Base-by-base conservation (phyloP, 2,797 vertebrate genomes). In the Catamblyrhynchus diadema region DNA sequence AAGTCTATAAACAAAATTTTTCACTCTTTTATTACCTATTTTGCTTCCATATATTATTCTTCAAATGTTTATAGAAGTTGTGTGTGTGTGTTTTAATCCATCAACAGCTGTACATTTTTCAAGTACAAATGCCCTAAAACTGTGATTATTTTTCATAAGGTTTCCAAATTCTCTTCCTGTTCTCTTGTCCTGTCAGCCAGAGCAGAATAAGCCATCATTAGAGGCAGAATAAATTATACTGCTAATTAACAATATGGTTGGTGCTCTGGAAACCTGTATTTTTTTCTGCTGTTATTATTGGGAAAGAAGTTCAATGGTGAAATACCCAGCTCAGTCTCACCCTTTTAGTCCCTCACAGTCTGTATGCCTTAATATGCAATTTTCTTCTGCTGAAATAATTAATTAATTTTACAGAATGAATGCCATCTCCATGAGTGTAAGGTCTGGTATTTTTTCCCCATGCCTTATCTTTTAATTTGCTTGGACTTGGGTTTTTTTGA, bases 1-100 rank as follows among this genome's bases (percentile, higher is more conserved):
- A 96, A 74, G 74, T 93, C 86, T 95, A 92, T 94, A 96, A 96
- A 96, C 93, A 97, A 93, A 96, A 97, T 97, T 88, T 96, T 75
- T 96, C 93, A 92, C 71, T 96, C 62, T 89, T 80, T 96, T 94
- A 95, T 93, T 96, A 95, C 61, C 51, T 96, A 60, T 95, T 97
- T 97, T 95, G 74, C 53, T 95, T 95, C 59, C 45, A 53, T 85
- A 89, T 95, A 82, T 97, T 95, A 96, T 93, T 95, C 66, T 96
- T 86, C 37, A 33, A 84, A 81, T 92, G 57, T 93, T 92, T 83
- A 96, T 72, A 73, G 39, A 61, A 95, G 70, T 42, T 77, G 64
- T 91, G 66, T 67, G 32, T 66, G 27, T 82, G 87, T 84, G 53
- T 83, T 95, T 95, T 70, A 96, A 95, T 96, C 93, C n/a, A 87